Evolutionary conservation across 2,113 vertebrate genomes (phyloP).

Genomic region (Sinocyclocheilus grahami): DNA sequence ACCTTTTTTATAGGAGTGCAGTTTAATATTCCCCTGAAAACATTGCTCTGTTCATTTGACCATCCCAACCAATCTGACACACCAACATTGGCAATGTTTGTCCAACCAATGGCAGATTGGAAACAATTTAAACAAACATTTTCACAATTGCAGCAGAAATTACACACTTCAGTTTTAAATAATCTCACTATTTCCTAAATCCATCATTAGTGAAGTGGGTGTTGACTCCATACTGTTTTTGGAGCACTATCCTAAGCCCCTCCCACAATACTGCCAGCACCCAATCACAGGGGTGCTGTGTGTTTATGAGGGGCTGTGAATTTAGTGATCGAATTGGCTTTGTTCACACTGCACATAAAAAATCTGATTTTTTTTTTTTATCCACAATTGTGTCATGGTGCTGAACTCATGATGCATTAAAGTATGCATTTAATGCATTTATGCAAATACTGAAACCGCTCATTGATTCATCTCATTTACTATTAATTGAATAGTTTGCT

Average conservation of each 20-base stretch:
- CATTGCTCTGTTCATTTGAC: not conserved
- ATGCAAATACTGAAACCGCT: no score
- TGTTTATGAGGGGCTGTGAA: constrained; percentile 63
- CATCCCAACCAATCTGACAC: not conserved
- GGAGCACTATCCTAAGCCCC: constrained; percentile 47
- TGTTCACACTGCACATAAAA: not conserved
- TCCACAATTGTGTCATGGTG: no score
- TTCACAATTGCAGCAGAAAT: not conserved
- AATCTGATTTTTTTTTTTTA: not conserved
- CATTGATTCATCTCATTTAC: not conserved
- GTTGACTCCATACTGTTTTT: constrained; percentile 55
- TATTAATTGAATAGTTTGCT: not conserved
- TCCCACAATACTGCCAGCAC: constrained; percentile 53
- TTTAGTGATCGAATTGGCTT: constrained; percentile 72
- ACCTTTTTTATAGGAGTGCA: no score
- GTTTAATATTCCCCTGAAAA: not conserved
- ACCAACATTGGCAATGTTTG: not conserved
- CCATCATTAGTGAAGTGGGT: constrained; percentile 55
- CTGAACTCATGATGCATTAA: not conserved
- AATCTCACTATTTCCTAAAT: not conserved
- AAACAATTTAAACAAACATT: not conserved
- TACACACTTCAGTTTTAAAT: constrained; percentile 6
- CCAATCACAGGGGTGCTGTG: constrained; percentile 58
- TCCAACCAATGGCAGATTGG: not conserved
- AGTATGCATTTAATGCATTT: not conserved